Evolutionary conservation across 2,113 vertebrate genomes (phyloP).

Genomic region (Ariopsis seemanni): DNA sequence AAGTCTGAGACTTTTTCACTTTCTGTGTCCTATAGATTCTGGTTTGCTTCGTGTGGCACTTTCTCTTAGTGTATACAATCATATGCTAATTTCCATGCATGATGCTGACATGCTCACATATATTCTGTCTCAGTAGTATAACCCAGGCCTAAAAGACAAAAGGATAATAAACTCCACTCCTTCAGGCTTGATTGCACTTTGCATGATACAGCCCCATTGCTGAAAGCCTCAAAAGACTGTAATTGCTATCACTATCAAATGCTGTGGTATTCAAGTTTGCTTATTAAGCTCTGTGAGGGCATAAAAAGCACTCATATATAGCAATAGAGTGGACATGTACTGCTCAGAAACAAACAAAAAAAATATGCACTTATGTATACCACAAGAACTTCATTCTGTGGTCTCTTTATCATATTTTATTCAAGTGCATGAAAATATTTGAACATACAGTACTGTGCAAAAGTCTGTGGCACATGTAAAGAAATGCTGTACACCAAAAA

Average conservation of each 20-base stretch:
- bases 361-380: not conserved
- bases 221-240: not conserved
- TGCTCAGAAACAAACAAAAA: not conserved
- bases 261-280: not conserved
- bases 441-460: too few species aligned
- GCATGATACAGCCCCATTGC: not conserved
- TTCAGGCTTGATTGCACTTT: slow-evolving; percentile 1
- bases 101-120: too few species aligned
- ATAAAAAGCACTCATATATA: not conserved
- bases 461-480: too few species aligned
- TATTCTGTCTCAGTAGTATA: not conserved
- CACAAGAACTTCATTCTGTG: not conserved
- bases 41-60: too few species aligned
- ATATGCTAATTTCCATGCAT: too few species aligned
- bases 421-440: too few species aligned
- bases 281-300: not conserved
- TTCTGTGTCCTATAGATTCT: too few species aligned
- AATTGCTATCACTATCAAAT: not conserved
- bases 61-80: too few species aligned
- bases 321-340: not conserved
- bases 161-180: not conserved
- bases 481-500: too few species aligned
- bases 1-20: not conserved
- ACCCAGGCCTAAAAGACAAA: not conserved
- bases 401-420: not conserved